Conservation (phyloP, 1,140 invertebrate genomes). For the Atta cephalotes region DNA sequence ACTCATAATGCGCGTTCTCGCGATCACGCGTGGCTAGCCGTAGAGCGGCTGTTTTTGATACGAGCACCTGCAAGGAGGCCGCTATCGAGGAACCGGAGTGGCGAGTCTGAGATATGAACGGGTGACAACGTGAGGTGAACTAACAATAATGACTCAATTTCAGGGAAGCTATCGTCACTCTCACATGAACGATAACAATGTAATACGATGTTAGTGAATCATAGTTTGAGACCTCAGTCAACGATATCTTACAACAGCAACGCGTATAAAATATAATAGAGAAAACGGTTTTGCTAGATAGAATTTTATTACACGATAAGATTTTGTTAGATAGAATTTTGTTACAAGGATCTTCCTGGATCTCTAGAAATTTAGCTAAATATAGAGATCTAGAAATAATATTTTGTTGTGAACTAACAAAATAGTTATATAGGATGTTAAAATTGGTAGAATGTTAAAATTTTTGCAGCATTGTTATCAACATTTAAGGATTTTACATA, state of each 20-base stretch:
- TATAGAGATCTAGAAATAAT: no score
- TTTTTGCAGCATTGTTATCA: no score
- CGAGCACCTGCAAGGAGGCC: conserved; percentile 21
- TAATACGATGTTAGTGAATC: background rate
- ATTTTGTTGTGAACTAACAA: no score
- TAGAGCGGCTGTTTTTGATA: conserved; percentile 25
- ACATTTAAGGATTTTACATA: no score
- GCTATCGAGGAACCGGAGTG: background rate
- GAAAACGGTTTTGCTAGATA: no score
- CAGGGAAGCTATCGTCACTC: conserved; percentile 1
- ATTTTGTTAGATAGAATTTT: no score
- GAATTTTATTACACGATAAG: no score
- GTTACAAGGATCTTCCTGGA: no score
- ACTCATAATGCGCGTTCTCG: conserved; percentile 3
- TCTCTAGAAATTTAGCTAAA: no score
- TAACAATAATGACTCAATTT: conserved; percentile 42
- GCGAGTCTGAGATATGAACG: background rate
- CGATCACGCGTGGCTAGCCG: conserved; percentile 7
- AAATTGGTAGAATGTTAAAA: no score
- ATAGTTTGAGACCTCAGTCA: background rate
- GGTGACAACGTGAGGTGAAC: conserved; percentile 28
- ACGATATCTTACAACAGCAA: background rate
- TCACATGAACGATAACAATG: conserved; percentile 5
- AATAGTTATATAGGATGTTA: no score
- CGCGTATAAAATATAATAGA: background rate